A percentile compares a stretch with the other conserved stretches of the same genome.
Evolutionary conservation across 2,797 vertebrate species (phyloP).

Genomic region (Cottoperca gobio): DNA sequence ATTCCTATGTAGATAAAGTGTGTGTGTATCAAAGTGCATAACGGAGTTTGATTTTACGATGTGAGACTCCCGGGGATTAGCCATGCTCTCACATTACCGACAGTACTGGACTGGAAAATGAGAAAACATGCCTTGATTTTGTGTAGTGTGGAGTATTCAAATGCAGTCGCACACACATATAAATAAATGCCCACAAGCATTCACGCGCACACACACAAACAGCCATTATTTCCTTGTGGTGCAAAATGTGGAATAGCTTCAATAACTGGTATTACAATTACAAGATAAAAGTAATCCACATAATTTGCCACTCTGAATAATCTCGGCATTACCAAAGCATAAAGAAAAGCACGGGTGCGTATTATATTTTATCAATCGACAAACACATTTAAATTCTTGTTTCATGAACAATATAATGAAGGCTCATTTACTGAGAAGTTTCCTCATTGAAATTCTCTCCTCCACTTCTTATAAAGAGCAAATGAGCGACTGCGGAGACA

Average conservation of each 20-base stretch:
- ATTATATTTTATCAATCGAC: conserved; percentile 55
- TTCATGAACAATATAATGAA: conserved; percentile 45
- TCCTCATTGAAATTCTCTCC: conserved; percentile 58
- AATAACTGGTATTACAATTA: conserved; percentile 43
- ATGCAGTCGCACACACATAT: conserved; percentile 21
- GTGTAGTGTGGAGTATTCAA: conserved; percentile 61
- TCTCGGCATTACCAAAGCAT: conserved; percentile 27
- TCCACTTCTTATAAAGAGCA: conserved; percentile 27
- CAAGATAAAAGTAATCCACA: conserved; percentile 53
- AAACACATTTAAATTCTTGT: conserved; percentile 56
- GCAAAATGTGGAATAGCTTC: conserved; percentile 23
- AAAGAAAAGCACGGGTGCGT: conserved; percentile 19
- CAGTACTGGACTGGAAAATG: conserved; percentile 87
- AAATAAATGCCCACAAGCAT: conserved; percentile 29
- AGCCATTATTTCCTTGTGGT: conserved; percentile 34
- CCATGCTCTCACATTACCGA: conserved; percentile 82
- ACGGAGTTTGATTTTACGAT: conserved; percentile 75
- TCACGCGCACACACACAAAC: conserved; percentile 9
- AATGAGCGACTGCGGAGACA: conserved; percentile 8
- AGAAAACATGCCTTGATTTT: conserved; percentile 79
- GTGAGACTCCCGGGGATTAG: conserved; percentile 79
- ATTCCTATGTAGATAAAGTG: conserved; percentile 25
- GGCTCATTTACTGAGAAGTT: conserved; percentile 47
- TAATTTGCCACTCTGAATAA: conserved; percentile 54
- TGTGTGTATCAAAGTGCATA: conserved; percentile 54